phyloP scores from a whole-genome alignment of 2,888 invertebrate species.

The Pachliopta kotzebuea region DNA sequence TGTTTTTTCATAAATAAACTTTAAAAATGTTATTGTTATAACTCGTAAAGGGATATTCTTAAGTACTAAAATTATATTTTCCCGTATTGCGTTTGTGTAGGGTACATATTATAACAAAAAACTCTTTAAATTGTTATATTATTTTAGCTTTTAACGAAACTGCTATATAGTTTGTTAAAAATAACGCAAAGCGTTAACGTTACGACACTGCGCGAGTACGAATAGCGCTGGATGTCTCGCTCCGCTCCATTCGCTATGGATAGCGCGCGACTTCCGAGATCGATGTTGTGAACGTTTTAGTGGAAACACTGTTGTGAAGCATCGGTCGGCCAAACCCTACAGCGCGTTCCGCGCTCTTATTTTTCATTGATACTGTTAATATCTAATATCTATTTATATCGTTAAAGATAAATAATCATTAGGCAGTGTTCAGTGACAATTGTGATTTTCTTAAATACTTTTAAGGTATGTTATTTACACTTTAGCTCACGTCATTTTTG shows the following conservation, averaged over 20 bases:
- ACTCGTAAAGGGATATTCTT: neutral
- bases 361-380: conserved; percentile 44
- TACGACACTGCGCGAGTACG: conserved; percentile 39
- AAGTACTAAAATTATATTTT: neutral
- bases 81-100: too few relatives aligned
- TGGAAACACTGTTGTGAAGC: conserved; percentile 60
- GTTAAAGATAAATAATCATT: conserved; percentile 37
- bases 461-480: conserved; percentile 64
- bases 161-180: conserved; percentile 12
- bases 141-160: neutral
- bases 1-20: too few relatives aligned
- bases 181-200: conserved; percentile 30
- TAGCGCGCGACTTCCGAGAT: conserved; percentile 48
- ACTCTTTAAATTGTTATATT: too few relatives aligned
- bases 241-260: conserved; percentile 41
- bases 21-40: neutral
- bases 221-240: conserved; percentile 41
- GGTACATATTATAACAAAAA: too few relatives aligned
- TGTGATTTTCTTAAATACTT: conserved; percentile 43
- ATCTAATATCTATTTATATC: conserved; percentile 37
- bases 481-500: conserved; percentile 55
- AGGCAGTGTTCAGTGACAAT: conserved; percentile 41
- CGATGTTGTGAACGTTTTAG: conserved; percentile 53
- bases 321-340: conserved; percentile 54
- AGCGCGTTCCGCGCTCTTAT: conserved; percentile 57